Evolutionary conservation across 2,113 vertebrate genomes (phyloP).

Genomic region (Stegostoma tigrinum): DNA sequence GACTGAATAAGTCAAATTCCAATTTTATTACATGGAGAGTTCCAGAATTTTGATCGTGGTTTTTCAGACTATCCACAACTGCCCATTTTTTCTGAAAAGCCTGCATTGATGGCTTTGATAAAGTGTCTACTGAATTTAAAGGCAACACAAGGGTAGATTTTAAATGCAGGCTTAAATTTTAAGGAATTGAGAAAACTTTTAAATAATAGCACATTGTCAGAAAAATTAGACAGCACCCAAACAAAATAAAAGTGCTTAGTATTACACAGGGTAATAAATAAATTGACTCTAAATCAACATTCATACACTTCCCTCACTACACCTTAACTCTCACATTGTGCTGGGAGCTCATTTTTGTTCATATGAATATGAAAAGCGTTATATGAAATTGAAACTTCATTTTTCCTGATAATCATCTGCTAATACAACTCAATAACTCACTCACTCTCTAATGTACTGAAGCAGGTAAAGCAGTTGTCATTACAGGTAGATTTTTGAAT

Average conservation of each 20-base stretch:
- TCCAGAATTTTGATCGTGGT: neutral
- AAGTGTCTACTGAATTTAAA: neutral
- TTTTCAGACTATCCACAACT: constrained; percentile 8
- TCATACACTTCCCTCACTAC: neutral
- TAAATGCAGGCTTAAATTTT: neutral
- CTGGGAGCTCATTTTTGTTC: neutral
- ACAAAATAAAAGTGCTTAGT: neutral
- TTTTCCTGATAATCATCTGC: neutral
- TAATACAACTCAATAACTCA: neutral
- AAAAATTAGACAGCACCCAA: neutral
- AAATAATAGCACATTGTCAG: neutral
- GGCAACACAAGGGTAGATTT: neutral
- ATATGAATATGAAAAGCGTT: neutral
- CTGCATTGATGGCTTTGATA: constrained; percentile 1
- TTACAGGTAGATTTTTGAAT: neutral
- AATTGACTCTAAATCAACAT: neutral
- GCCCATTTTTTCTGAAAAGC: constrained; percentile 18
- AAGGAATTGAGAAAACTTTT: neutral
- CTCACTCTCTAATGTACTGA: neutral
- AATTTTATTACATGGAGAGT: neutral
- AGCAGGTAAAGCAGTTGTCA: neutral
- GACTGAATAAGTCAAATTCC: neutral
- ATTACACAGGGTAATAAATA: neutral
- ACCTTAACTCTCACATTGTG: neutral
- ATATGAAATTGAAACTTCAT: neutral